A percentile compares a stretch with the other conserved stretches of the same genome.
These are phyloP conservation scores for Pararge aegeria DNA, from an alignment of 1,140 invertebrate species.

Conservation along the genomic window DNA sequence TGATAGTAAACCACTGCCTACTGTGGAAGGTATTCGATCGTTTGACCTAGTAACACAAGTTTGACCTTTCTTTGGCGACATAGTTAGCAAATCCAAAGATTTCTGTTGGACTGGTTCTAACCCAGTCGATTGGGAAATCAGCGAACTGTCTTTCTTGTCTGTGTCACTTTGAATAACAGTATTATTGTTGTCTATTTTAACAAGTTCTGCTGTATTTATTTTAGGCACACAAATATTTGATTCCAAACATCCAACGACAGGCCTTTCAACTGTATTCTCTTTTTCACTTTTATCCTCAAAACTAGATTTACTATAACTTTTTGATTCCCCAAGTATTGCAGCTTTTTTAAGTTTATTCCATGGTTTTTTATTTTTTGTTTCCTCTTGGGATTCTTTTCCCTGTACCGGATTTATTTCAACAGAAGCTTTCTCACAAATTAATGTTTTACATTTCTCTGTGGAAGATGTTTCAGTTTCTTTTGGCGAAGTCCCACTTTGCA, in stretches of 20 bases:
- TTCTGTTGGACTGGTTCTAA: slow-evolving; percentile 60
- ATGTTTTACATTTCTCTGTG: slow-evolving; percentile 52
- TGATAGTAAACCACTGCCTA: slow-evolving; percentile 54
- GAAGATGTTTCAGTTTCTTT: slow-evolving; percentile 49
- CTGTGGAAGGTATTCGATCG: slow-evolving; percentile 46
- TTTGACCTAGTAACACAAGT: slow-evolving; percentile 44
- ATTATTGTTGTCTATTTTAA: slow-evolving; percentile 72
- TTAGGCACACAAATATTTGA: slow-evolving; percentile 53
- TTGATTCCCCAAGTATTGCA: slow-evolving; percentile 74
- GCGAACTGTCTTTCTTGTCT: slow-evolving; percentile 58
- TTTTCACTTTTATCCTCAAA: slow-evolving; percentile 51
- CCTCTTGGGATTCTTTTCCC: slow-evolving; percentile 53
- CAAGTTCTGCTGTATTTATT: slow-evolving; percentile 66
- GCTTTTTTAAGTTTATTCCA: slow-evolving; percentile 82
- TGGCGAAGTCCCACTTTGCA: slow-evolving; percentile 52
- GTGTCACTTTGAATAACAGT: slow-evolving; percentile 42
- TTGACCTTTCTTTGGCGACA: slow-evolving; percentile 51
- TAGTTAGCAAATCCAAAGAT: slow-evolving; percentile 61
- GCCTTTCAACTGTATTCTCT: slow-evolving; percentile 37
- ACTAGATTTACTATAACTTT: slow-evolving; percentile 60
- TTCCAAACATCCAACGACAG: slow-evolving; percentile 39
- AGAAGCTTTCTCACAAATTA: slow-evolving; percentile 45
- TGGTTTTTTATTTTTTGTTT: slow-evolving; percentile 68
- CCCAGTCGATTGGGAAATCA: slow-evolving; percentile 48
- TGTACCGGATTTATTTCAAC: slow-evolving; percentile 47